Evolutionary conservation across 2,888 invertebrate genomes (phyloP).

Genomic region (Xestoiulus laeticollis): DNA sequence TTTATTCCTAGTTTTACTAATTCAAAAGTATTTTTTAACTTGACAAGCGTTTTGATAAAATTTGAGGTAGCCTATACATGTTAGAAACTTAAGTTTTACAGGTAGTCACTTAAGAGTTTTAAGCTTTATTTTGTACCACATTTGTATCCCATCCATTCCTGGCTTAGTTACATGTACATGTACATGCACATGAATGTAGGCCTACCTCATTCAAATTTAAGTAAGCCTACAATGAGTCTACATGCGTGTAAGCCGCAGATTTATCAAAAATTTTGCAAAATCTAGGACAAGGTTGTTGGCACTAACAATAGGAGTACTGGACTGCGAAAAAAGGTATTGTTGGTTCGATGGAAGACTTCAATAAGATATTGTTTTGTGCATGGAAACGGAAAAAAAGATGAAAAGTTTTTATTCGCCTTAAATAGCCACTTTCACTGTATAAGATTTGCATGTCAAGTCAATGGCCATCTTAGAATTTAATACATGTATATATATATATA

Average conservation of each 20-base stretch:
- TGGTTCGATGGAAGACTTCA: not conserved
- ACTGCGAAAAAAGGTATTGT: not conserved
- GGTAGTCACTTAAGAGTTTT: not conserved
- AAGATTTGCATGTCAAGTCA: not conserved
- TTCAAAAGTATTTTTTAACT: too few relatives aligned
- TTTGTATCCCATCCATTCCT: not conserved
- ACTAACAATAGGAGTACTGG: constrained; percentile 7
- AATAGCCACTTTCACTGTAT: too few relatives aligned
- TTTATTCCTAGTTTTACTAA: too few relatives aligned
- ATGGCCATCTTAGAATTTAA: not conserved
- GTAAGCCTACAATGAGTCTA: not conserved
- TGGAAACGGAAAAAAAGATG: not conserved
- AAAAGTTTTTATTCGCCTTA: not conserved
- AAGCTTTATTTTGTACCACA: not conserved
- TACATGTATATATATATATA: too few relatives aligned
- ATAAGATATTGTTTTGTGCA: not conserved
- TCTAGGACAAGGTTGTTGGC: constrained; percentile 34
- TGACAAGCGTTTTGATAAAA: too few relatives aligned
- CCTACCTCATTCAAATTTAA: not conserved
- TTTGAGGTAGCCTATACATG: too few relatives aligned
- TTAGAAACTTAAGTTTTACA: not conserved
- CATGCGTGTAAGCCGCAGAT: not conserved
- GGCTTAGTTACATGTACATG: too few relatives aligned
- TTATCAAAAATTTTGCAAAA: not conserved
- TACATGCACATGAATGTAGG: too few relatives aligned